Percentiles rank a stretch among this genome's conserved stretches.
Conservation (phyloP, 2,888 invertebrate genomes). For the Hydrotaea cyrtoneurina region DNA sequence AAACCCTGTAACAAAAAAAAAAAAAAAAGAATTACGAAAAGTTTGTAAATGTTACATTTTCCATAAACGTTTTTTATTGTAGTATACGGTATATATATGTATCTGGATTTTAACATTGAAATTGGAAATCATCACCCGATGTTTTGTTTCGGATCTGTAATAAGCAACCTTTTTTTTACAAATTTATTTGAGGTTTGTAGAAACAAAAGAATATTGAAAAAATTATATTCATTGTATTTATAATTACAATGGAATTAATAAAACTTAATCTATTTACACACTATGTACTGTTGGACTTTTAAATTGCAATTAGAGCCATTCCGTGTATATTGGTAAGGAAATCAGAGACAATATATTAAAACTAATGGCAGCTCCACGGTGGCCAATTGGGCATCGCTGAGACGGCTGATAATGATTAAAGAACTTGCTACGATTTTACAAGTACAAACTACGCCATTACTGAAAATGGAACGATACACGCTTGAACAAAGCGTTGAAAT, state of each 20-base stretch:
- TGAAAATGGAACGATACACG: too few relatives aligned
- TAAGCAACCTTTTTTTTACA: not conserved
- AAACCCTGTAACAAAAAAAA: not conserved
- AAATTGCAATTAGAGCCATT: too few relatives aligned
- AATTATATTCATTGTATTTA: not conserved
- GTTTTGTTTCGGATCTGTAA: not conserved
- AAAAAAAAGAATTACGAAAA: not conserved
- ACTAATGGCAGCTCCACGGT: too few relatives aligned
- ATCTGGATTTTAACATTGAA: not conserved
- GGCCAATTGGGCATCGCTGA: too few relatives aligned
- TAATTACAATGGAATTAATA: constrained; percentile 7
- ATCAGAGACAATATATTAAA: too few relatives aligned
- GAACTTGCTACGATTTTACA: too few relatives aligned
- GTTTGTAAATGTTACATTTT: not conserved
- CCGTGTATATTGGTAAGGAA: too few relatives aligned
- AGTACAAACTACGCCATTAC: too few relatives aligned
- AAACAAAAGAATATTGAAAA: not conserved
- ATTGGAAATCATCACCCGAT: not conserved
- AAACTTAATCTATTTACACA: not conserved
- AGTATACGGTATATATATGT: not conserved
- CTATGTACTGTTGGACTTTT: not conserved
- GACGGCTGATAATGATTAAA: too few relatives aligned
- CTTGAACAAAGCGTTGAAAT: too few relatives aligned
- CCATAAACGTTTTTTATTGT: not conserved
- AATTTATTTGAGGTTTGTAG: not conserved